These are phyloP conservation scores for Murina feae DNA, from an alignment of 2,113 vertebrate genomes.

Conservation along the genomic window DNA sequence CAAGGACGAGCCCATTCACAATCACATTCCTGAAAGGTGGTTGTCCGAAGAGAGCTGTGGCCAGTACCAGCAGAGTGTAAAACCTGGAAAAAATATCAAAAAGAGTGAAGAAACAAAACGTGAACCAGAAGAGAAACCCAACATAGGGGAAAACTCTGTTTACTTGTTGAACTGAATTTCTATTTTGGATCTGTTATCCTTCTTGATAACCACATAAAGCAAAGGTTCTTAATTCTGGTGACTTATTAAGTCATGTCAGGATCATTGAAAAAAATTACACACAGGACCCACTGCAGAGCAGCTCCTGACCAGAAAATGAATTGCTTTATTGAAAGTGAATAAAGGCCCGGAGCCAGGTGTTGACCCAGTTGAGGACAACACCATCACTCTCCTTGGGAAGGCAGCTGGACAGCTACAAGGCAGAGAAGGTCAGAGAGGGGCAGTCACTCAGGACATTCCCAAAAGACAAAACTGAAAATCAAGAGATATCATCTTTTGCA, in stretches of 20 bases:
- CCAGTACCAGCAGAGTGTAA: constrained; percentile 95
- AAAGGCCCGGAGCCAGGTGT: background rate
- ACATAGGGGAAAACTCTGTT: background rate
- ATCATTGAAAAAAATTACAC: background rate
- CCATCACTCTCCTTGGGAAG: accelerated
- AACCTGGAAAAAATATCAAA: constrained; percentile 84
- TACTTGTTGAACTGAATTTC: background rate
- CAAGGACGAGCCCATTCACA: constrained; percentile 94
- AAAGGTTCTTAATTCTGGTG: background rate
- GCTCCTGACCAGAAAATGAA: background rate
- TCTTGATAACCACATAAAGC: background rate
- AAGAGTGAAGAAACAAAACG: background rate
- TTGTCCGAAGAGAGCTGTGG: constrained; percentile 95
- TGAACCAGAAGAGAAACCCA: background rate
- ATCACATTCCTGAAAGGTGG: constrained; percentile 98
- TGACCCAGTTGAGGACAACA: background rate
- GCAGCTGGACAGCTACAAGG: background rate
- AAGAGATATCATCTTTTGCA: background rate
- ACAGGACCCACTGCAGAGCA: background rate
- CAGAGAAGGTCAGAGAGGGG: background rate
- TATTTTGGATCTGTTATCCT: background rate
- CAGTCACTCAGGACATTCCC: background rate
- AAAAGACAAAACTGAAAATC: background rate
- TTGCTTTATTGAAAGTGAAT: background rate
- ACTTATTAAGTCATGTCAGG: background rate